phyloP scores from a whole-genome alignment of 2,888 invertebrate genomes.

The Dryobotodes eremita region DNA sequence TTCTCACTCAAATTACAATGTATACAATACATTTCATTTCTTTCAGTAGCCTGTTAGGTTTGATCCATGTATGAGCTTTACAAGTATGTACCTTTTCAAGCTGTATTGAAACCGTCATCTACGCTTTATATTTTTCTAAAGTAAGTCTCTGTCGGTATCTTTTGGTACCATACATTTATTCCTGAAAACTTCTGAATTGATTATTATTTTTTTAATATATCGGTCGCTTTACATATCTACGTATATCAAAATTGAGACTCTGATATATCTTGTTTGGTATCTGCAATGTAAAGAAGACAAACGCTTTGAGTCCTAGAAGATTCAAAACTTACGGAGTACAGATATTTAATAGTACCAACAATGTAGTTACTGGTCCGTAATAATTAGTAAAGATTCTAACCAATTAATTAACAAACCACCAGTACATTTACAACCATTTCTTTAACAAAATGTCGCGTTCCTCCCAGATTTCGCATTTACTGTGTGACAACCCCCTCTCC shows the following conservation, averaged over 20 bases:
- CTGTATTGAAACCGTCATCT: too few species aligned
- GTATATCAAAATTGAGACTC: background rate
- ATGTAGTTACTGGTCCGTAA: conserved; percentile 5
- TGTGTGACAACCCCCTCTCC: conserved; percentile 16
- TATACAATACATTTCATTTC: too few species aligned
- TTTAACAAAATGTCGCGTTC: conserved; percentile 33
- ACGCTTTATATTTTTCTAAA: too few species aligned
- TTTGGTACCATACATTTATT: too few species aligned
- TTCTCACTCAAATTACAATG: background rate
- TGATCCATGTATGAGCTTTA: too few species aligned
- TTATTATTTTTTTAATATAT: background rate
- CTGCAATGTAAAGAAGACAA: background rate
- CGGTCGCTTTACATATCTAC: too few species aligned
- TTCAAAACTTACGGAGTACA: background rate
- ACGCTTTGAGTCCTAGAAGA: background rate
- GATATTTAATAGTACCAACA: background rate
- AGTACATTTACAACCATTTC: conserved; percentile 33
- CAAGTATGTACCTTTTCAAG: too few species aligned
- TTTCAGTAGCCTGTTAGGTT: too few species aligned
- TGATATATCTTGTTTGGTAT: background rate
- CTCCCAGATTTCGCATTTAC: conserved; percentile 16
- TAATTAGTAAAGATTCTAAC: conserved; percentile 32
- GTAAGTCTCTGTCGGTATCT: too few species aligned
- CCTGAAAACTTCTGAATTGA: background rate
- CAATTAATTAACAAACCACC: conserved; percentile 41